phyloP scores from a whole-genome alignment of 2,797 vertebrate genomes.

The Borostomias antarcticus region DNA sequence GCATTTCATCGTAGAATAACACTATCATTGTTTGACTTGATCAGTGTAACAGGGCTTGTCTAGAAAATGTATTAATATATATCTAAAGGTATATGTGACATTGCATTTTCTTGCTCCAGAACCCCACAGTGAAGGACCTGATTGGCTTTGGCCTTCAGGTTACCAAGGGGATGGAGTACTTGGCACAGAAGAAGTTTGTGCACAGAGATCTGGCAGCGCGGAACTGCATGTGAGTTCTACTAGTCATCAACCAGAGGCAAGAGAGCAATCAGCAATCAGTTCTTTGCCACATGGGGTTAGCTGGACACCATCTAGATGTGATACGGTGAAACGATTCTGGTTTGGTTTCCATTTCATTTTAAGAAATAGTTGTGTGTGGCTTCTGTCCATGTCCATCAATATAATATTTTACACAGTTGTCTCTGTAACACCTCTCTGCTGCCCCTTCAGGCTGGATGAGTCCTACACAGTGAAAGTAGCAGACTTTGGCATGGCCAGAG shows the following conservation, averaged over 20 bases:
- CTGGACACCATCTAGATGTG: neutral
- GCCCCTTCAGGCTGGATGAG: constrained; percentile 88
- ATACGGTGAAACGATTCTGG: neutral
- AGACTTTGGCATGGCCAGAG: constrained; percentile 95
- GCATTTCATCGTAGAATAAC: neutral
- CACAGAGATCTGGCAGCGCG: constrained; percentile 96
- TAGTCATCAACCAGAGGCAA: neutral
- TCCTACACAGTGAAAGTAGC: constrained; percentile 95
- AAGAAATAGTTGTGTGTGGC: neutral
- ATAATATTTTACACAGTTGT: neutral
- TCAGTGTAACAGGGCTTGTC: neutral
- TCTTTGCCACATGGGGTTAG: neutral
- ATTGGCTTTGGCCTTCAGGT: constrained; percentile 96
- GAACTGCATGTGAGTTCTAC: constrained; percentile 93
- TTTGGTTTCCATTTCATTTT: neutral
- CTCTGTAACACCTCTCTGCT: neutral
- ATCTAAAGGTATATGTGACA: neutral
- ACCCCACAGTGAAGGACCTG: constrained; percentile 94
- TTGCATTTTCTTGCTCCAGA: constrained; percentile 69
- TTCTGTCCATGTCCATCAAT: neutral
- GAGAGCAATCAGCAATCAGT: constrained; percentile 4
- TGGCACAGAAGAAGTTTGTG: constrained; percentile 96
- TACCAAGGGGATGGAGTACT: constrained; percentile 94
- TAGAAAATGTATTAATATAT: neutral
- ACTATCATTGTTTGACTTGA: neutral